Evolutionary conservation across 2,888 invertebrate species (phyloP).

Genomic region (Stenichneumon culpator): DNA sequence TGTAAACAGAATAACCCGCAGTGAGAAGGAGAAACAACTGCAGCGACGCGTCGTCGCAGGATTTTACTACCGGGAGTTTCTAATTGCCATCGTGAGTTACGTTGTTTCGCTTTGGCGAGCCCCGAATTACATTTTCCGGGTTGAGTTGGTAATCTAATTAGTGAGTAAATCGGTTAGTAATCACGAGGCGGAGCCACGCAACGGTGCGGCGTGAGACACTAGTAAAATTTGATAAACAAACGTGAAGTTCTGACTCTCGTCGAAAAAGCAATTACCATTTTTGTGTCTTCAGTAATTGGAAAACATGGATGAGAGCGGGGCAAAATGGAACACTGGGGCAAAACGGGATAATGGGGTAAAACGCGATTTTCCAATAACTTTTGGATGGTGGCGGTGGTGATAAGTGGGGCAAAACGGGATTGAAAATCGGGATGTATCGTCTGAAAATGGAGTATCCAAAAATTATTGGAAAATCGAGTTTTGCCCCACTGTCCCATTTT

Average conservation of each 20-base stretch:
- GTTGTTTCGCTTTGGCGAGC: slow-evolving; percentile 8
- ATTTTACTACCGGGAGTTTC: slow-evolving; percentile 15
- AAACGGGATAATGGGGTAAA: no score
- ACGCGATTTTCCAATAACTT: no score
- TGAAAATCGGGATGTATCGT: no score
- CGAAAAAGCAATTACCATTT: background rate
- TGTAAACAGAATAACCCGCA: background rate
- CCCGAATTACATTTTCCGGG: slow-evolving; percentile 7
- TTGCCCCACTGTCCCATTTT: no score
- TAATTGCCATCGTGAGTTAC: slow-evolving; percentile 22
- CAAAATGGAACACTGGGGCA: no score
- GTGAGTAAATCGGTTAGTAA: slow-evolving; percentile 3
- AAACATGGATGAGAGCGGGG: no score
- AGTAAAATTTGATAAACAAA: background rate
- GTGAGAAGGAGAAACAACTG: slow-evolving; percentile 1
- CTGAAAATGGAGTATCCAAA: no score
- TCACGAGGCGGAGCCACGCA: background rate
- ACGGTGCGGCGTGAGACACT: background rate
- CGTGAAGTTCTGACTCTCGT: background rate
- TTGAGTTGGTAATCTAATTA: slow-evolving; percentile 4
- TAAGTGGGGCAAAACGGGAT: no score
- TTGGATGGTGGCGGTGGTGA: no score
- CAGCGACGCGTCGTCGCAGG: background rate
- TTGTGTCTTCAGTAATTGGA: background rate
- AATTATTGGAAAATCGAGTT: no score